Evolutionary conservation across 2,888 invertebrate genomes (phyloP).

Genomic region (Biston stratarius): DNA sequence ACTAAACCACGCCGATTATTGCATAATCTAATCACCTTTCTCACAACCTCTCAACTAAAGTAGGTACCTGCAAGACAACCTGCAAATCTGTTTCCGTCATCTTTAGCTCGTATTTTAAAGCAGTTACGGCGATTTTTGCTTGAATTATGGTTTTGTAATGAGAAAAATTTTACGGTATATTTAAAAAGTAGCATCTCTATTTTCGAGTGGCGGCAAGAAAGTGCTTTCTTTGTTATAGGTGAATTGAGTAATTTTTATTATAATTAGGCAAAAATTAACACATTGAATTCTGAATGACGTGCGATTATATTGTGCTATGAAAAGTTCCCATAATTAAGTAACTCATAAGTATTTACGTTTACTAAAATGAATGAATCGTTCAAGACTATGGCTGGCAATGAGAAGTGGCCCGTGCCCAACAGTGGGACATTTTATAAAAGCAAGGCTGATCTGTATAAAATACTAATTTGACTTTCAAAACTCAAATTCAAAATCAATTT

Average conservation of each 20-base stretch:
- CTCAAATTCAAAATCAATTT: too few relatives aligned
- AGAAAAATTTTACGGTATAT: conserved; percentile 2
- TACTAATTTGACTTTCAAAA: too few relatives aligned
- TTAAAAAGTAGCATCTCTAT: conserved; percentile 22
- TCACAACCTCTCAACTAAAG: conserved; percentile 29
- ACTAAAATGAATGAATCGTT: too few relatives aligned
- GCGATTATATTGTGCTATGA: neutral
- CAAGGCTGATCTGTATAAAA: too few relatives aligned
- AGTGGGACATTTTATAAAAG: too few relatives aligned
- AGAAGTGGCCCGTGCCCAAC: too few relatives aligned
- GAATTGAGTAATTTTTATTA: conserved; percentile 21
- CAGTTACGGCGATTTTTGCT: conserved; percentile 12
- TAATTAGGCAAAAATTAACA: conserved; percentile 21
- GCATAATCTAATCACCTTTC: conserved; percentile 35
- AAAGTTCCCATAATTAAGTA: neutral
- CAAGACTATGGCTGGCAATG: too few relatives aligned
- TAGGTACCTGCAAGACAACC: conserved; percentile 17
- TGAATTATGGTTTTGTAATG: neutral
- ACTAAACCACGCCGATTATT: conserved; percentile 41
- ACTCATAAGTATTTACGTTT: neutral
- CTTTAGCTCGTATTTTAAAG: conserved; percentile 13
- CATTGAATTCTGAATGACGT: conserved; percentile 13
- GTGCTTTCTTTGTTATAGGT: conserved; percentile 15
- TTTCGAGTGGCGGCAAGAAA: conserved; percentile 16
- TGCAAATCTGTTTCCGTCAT: conserved; percentile 8